Conservation (phyloP, 2,888 invertebrate species). For the Suillia variegata region DNA sequence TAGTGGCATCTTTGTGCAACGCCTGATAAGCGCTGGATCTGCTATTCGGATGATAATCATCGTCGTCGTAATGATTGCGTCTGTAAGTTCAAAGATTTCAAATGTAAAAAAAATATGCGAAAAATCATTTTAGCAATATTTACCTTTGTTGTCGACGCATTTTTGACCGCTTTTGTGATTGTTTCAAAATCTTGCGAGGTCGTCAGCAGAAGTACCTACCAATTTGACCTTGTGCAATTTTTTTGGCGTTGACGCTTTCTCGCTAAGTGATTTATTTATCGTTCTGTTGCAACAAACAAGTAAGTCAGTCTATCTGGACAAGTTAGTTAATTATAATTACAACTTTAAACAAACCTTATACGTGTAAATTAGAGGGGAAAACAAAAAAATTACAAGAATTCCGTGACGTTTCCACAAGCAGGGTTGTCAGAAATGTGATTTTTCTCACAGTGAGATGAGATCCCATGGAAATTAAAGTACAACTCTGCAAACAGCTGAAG, state of each 20-base stretch:
- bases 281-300: not conserved
- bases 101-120: not conserved
- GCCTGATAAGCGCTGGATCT: not conserved
- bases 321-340: not conserved
- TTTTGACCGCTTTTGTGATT: not conserved
- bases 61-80: constrained; percentile 23
- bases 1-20: too few relatives aligned
- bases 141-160: constrained; percentile 23
- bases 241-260: not conserved
- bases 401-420: too few relatives aligned
- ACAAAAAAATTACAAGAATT: too few relatives aligned
- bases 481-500: too few relatives aligned
- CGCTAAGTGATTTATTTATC: not conserved
- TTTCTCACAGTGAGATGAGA: too few relatives aligned
- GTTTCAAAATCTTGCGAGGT: not conserved
- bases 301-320: not conserved
- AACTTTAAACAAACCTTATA: not conserved
- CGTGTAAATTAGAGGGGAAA: not conserved
- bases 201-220: not conserved
- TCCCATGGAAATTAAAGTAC: too few relatives aligned
- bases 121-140: not conserved
- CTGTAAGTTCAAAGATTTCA: constrained; percentile 17
- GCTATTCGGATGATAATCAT: constrained; percentile 9
- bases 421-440: too few relatives aligned
- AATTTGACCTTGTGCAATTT: not conserved